phyloP scores from a whole-genome alignment of 1,140 invertebrate species.

The Conopomorpha cramerella region DNA sequence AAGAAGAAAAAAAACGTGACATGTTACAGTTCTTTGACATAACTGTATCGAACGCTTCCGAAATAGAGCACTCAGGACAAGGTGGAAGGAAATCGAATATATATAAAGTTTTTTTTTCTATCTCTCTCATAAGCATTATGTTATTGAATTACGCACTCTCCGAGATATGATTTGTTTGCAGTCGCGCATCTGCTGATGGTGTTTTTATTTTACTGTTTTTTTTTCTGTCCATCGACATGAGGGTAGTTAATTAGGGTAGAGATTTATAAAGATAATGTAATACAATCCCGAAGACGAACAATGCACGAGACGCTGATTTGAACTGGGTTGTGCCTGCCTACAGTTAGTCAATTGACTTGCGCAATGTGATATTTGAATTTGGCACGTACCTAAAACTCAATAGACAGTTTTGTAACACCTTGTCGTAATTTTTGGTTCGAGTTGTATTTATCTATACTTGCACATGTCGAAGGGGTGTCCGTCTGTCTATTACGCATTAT shows the following conservation, averaged over 20 bases:
- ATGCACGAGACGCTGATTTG: slow-evolving; percentile 9
- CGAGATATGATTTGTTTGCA: slow-evolving; percentile 33
- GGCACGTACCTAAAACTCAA: slow-evolving; percentile 38
- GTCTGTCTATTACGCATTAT: slow-evolving; percentile 23
- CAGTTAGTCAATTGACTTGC: background rate
- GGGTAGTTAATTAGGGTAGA: slow-evolving; percentile 52
- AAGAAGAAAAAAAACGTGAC: slow-evolving; percentile 32
- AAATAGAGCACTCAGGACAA: slow-evolving; percentile 22
- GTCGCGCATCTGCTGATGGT: slow-evolving; percentile 38
- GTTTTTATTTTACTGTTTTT: slow-evolving; percentile 33
- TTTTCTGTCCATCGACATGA: slow-evolving; percentile 28
- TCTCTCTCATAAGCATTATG: slow-evolving; percentile 40
- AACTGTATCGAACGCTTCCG: slow-evolving; percentile 44
- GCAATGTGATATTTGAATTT: slow-evolving; percentile 30
- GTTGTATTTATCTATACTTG: slow-evolving; percentile 14
- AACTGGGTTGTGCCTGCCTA: too few relatives aligned
- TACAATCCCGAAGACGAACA: slow-evolving; percentile 47
- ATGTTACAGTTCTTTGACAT: slow-evolving; percentile 53
- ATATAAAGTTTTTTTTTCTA: slow-evolving; percentile 33
- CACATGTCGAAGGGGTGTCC: slow-evolving; percentile 42
- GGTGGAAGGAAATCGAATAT: slow-evolving; percentile 58
- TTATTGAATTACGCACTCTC: slow-evolving; percentile 57
- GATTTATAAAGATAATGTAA: slow-evolving; percentile 54
- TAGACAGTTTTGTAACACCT: slow-evolving; percentile 12
- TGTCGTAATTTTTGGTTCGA: slow-evolving; percentile 13